These are phyloP conservation scores for Mesorhabditis sp. DNA, from an alignment of 2,888 invertebrate genomes.

Conservation along the genomic window DNA sequence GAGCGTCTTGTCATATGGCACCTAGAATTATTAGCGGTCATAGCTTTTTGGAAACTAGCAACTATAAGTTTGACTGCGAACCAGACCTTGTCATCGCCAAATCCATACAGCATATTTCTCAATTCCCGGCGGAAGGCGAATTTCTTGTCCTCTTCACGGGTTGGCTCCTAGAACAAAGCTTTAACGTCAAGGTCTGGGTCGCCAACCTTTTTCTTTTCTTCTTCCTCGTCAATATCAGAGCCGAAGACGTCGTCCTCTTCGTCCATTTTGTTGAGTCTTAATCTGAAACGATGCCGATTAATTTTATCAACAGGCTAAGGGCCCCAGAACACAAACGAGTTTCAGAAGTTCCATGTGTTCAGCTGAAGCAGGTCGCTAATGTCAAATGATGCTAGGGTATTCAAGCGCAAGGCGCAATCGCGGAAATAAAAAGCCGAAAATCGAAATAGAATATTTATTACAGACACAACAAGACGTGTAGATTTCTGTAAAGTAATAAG, in stretches of 20 bases:
- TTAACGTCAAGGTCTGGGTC: neutral
- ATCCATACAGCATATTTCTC: conserved; percentile 98
- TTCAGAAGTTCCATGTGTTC: no score
- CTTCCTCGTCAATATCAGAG: conserved; percentile 32
- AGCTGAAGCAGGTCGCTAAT: no score
- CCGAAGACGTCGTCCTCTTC: conserved; percentile 41
- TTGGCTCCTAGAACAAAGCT: neutral
- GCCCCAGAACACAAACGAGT: no score
- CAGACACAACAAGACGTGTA: no score
- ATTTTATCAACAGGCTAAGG: no score
- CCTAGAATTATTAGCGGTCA: conserved; percentile 23
- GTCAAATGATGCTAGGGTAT: no score
- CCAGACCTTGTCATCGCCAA: conserved; percentile 90
- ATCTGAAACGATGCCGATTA: neutral
- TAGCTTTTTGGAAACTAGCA: neutral
- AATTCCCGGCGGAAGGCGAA: conserved; percentile 67
- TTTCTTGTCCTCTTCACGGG: conserved; percentile 31
- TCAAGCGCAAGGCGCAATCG: no score
- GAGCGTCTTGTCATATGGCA: conserved; percentile 93
- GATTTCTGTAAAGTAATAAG: no score
- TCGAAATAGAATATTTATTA: no score
- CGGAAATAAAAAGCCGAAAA: no score
- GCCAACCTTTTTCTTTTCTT: conserved; percentile 10
- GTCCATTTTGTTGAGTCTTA: conserved; percentile 24
- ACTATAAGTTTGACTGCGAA: neutral